phyloP scores from a whole-genome alignment of 2,888 invertebrate species.

The Cephus nigrinus region DNA sequence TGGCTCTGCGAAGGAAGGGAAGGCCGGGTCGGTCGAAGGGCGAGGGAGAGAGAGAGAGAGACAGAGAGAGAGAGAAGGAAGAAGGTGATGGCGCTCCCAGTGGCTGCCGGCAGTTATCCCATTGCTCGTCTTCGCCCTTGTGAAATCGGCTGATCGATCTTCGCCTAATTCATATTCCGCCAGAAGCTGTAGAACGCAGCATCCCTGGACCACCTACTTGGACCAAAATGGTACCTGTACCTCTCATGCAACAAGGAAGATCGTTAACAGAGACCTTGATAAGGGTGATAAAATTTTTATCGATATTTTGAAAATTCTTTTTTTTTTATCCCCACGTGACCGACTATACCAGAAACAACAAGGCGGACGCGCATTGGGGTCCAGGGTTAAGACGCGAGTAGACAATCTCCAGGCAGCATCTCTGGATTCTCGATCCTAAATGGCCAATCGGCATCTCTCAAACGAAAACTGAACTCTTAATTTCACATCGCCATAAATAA shows the following conservation, averaged over 20 bases:
- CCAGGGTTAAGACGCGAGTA: background rate
- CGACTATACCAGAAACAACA: background rate
- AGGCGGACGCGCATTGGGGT: background rate
- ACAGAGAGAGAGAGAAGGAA: conserved; percentile 21
- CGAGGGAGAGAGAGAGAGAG: conserved; percentile 19
- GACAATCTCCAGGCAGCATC: background rate
- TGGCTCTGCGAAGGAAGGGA: conserved; percentile 32
- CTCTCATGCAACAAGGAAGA: background rate
- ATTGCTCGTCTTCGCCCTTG: background rate
- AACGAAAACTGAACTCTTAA: conserved; percentile 62
- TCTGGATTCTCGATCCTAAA: background rate
- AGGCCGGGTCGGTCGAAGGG: conserved; percentile 13
- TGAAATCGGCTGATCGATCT: background rate
- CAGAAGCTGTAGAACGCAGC: background rate
- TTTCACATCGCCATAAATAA: conserved; percentile 66
- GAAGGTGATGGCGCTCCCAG: conserved; percentile 12
- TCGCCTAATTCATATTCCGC: background rate
- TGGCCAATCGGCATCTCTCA: conserved; percentile 45
- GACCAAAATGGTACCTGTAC: background rate
- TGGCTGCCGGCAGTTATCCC: conserved; percentile 2
- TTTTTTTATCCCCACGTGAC: background rate
- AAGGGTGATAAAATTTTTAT: background rate
- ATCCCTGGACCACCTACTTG: background rate
- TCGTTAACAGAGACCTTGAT: background rate
- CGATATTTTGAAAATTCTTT: background rate